Conservation (phyloP, 2,797 vertebrate species). For the Carapus acus region DNA sequence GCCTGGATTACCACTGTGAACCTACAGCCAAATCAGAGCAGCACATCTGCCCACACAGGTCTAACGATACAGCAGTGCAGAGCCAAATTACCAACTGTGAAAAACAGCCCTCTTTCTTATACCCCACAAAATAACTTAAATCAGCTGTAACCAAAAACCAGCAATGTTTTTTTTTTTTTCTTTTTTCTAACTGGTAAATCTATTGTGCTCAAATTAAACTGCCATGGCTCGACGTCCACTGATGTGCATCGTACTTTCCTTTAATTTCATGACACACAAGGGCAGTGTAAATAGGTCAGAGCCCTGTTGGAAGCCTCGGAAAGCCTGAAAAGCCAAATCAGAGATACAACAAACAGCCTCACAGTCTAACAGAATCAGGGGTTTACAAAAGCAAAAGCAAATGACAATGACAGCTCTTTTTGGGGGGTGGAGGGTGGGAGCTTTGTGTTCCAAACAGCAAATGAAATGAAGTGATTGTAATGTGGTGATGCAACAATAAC, state of each 20-base stretch:
- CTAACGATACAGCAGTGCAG: conserved; percentile 44
- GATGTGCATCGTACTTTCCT: conserved; percentile 49
- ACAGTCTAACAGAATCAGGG: conserved; percentile 36
- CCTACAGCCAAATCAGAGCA: conserved; percentile 58
- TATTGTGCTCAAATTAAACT: conserved; percentile 38
- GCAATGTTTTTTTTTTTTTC: conserved; percentile 42
- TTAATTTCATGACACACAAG: conserved; percentile 48
- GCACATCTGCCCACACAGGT: conserved; percentile 66
- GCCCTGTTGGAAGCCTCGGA: conserved; percentile 53
- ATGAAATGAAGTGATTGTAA: conserved; percentile 29
- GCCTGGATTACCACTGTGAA: conserved; percentile 56
- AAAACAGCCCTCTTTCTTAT: conserved; percentile 49
- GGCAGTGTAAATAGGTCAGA: conserved; percentile 62
- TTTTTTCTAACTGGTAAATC: conserved; percentile 52
- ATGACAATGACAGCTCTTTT: conserved; percentile 21
- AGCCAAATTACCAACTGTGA: conserved; percentile 47
- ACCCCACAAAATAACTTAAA: conserved; percentile 51
- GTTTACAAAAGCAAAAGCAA: conserved; percentile 40
- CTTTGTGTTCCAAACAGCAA: conserved; percentile 31
- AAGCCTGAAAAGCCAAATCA: conserved; percentile 43
- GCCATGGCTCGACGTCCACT: conserved; percentile 40
- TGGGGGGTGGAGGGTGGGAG: conserved; percentile 11
- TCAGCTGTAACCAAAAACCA: conserved; percentile 45
- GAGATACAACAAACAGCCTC: conserved; percentile 33
- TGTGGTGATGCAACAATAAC: conserved; percentile 26